Evolutionary conservation across 2,113 vertebrate genomes (phyloP).

Genomic region (Hippolais icterina): DNA sequence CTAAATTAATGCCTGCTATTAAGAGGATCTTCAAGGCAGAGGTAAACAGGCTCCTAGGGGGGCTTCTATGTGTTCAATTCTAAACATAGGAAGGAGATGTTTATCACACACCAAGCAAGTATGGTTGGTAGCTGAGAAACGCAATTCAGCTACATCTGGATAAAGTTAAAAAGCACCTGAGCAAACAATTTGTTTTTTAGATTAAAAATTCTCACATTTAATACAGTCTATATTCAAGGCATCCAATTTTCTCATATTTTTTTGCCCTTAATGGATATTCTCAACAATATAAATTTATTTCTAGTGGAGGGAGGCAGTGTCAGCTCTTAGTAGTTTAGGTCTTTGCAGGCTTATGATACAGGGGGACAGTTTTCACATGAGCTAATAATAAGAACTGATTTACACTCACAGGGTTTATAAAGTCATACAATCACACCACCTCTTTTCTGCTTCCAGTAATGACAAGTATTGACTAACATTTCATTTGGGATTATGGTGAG

Average conservation of each 20-base stretch:
- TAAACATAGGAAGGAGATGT: background rate
- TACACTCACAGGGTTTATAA: accelerated
- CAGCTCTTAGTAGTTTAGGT: background rate
- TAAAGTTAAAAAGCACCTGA: background rate
- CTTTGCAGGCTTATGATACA: background rate
- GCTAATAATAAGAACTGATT: background rate
- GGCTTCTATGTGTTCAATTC: background rate
- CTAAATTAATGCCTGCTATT: background rate
- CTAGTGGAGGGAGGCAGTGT: background rate
- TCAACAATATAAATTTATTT: background rate
- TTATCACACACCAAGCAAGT: background rate
- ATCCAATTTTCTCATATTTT: background rate
- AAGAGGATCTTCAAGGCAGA: background rate
- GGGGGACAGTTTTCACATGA: background rate
- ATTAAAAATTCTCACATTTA: background rate
- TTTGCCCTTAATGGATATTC: background rate
- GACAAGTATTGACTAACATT: background rate
- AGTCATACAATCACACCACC: background rate
- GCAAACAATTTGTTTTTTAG: background rate
- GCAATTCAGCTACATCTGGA: background rate
- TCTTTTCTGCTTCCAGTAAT: background rate
- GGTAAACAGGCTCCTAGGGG: background rate
- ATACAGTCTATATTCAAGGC: background rate
- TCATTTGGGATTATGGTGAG: background rate
- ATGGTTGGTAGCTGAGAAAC: background rate